Evolutionary conservation across 2,888 invertebrate species (phyloP), one percentile per base, ranked within the genome.

Genomic region (Oxystoma pomonae): DNA sequence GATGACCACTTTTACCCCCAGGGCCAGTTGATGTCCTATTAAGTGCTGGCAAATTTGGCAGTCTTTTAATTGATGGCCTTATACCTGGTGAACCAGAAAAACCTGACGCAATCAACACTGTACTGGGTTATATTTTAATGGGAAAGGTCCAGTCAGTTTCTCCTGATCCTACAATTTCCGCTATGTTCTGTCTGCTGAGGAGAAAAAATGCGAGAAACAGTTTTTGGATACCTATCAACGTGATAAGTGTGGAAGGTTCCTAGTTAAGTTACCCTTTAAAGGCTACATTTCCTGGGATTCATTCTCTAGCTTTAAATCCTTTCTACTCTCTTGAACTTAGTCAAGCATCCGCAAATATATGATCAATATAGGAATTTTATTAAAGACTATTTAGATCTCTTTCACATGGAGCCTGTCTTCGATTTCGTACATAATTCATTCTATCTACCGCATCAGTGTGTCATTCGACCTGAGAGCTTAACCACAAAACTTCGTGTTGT

Each of bases 341-440:
- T 50, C 50, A 50, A 50, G 9, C 50, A 50, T n/a, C 50, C 50
- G n/a, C 9, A 50, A 50, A 50, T 50, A n/a, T 50, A 12, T 50
- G 50, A 50, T 50, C 50, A 50, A 50, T 50, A 50, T 50, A 50
- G 50, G n/a, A n/a, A 50, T 50, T 50, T 50, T 50, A n/a, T 50
- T 50, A n/a, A n/a, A 50, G 50, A 50, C 9, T 50, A 50, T 12
- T 50, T 50, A 50, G n/a, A 50, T n/a, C 50, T 50, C n/a, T 9
- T 12, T 50, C 50, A 50, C n/a, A 50, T 50, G 50, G n/a, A n/a
- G n/a, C n/a, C 12, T 50, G 50, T 50, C n/a, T 50, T n/a, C 9
- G 50, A 50, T 12, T 50, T 50, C n/a, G 50, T 50, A 50, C 9
- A 50, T 9, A 50, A 50, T 50, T 50, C n/a, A n/a, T 50, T 50